These are phyloP conservation scores for Botia almorhae DNA, from an alignment of 2,797 vertebrate species.

Conservation along the genomic window DNA sequence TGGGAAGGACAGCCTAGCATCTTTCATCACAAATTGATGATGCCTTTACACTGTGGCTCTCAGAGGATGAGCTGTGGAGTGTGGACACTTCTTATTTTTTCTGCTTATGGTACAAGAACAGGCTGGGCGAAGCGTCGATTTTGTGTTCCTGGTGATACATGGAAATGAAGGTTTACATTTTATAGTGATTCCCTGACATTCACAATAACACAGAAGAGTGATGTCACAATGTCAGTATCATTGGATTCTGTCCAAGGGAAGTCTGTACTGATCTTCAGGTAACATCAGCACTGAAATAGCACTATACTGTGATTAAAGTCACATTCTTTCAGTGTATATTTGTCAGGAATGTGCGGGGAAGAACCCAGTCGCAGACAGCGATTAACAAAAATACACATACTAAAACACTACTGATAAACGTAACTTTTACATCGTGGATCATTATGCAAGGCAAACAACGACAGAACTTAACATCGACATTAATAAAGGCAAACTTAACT, in stretches of 20 bases:
- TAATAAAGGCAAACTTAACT: too few species aligned
- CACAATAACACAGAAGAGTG: neutral
- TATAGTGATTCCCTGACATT: neutral
- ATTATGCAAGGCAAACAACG: too few species aligned
- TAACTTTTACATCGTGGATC: too few species aligned
- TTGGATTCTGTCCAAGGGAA: neutral
- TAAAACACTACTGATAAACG: too few species aligned
- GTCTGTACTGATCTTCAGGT: neutral
- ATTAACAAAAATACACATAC: too few species aligned
- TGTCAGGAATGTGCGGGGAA: too few species aligned
- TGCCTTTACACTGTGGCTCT: slow-evolving; percentile 28
- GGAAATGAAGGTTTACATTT: neutral
- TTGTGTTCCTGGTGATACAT: neutral
- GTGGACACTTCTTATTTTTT: slow-evolving; percentile 23
- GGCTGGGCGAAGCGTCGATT: neutral
- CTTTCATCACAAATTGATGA: slow-evolving; percentile 48
- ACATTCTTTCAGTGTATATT: too few species aligned
- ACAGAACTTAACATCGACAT: too few species aligned
- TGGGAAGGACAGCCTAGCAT: slow-evolving; percentile 29
- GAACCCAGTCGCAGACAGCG: too few species aligned
- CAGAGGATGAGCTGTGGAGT: slow-evolving; percentile 20
- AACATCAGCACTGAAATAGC: too few species aligned
- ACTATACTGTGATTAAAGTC: too few species aligned
- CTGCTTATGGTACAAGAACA: neutral
- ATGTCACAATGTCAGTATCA: neutral